A percentile compares a stretch with the other conserved stretches of the same genome.
phyloP scores from a whole-genome alignment of 2,113 vertebrate species.

The Syngnathoides biaculeatus region DNA sequence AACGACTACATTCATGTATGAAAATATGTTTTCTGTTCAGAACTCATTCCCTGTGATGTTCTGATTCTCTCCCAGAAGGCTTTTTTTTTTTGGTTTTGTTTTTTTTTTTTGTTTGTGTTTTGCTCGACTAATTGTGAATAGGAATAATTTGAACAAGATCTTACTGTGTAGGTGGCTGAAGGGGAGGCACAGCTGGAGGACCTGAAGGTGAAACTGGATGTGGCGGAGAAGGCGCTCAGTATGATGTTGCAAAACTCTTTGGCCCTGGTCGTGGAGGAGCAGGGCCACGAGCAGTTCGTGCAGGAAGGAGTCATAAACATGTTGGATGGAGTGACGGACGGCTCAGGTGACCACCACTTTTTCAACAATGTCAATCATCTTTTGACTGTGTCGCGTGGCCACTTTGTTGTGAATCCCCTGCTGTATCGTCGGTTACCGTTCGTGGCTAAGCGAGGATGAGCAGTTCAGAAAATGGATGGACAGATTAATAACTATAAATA shows the following conservation, averaged over 20 bases:
- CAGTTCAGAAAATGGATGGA: no score
- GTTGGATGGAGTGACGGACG: slow-evolving; percentile 2
- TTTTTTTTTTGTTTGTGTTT: neutral
- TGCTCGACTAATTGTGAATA: neutral
- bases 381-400: neutral
- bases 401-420: neutral
- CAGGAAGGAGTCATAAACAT: neutral
- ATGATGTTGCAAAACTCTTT: slow-evolving; percentile 33
- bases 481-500: no score
- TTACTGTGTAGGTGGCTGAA: slow-evolving; percentile 30
- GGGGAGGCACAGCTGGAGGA: slow-evolving; percentile 36
- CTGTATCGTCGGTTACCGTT: no score
- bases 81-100: neutral
- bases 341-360: slow-evolving; percentile 27
- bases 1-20: neutral
- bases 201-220: slow-evolving; percentile 50
- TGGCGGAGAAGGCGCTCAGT: slow-evolving; percentile 48
- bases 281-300: neutral
- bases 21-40: neutral
- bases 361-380: neutral
- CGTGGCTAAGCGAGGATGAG: no score
- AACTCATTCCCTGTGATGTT: neutral
- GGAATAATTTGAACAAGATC: neutral
- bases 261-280: slow-evolving; percentile 7
- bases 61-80: neutral